phyloP scores from a whole-genome alignment of 2,888 invertebrate species.

The Acrobasis repandana region DNA sequence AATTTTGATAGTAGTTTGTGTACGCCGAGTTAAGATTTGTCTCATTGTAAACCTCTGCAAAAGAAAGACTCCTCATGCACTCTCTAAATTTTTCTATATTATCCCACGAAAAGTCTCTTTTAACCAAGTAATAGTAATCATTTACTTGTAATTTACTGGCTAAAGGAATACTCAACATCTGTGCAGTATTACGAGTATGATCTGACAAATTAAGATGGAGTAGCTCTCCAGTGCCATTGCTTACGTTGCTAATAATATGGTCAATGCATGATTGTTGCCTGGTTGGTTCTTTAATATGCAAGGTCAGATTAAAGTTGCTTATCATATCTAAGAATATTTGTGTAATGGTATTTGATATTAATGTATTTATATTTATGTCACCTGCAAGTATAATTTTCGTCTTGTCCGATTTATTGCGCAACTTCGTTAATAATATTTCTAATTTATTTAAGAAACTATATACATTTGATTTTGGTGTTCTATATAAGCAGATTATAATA shows the following conservation, averaged over 20 bases:
- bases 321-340: neutral
- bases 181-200: neutral
- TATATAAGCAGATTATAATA: neutral
- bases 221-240: neutral
- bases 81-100: neutral
- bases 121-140: neutral
- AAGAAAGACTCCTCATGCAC: neutral
- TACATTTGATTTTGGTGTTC: neutral
- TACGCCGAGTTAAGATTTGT: neutral
- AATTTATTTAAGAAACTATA: neutral
- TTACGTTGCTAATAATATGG: neutral
- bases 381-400: no score
- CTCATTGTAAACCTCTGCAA: neutral
- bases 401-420: neutral
- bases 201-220: neutral
- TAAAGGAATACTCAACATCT: neutral
- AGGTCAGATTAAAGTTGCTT: neutral
- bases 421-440: neutral
- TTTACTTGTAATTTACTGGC: neutral
- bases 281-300: neutral
- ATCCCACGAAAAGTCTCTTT: neutral
- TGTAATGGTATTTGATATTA: neutral
- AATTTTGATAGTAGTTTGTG: neutral
- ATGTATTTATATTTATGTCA: slow-evolving; percentile 1
- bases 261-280: no score